Evolutionary conservation across 2,888 invertebrate genomes (phyloP).

Genomic region (Mantis religiosa): DNA sequence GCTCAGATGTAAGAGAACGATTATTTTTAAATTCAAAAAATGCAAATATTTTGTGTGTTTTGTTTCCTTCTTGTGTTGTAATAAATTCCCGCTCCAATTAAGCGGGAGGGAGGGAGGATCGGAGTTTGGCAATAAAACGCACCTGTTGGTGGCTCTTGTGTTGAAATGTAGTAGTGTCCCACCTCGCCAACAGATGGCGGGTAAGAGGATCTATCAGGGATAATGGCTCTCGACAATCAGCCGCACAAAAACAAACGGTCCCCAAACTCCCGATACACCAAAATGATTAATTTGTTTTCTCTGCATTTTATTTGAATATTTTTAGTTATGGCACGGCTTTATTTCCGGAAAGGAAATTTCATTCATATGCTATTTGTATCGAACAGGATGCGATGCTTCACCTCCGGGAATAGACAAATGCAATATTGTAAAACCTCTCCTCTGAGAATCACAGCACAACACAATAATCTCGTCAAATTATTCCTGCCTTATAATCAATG

Average conservation of each 20-base stretch:
- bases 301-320: background rate
- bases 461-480: background rate
- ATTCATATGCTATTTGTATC: background rate
- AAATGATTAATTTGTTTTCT: background rate
- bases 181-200: background rate
- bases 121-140: slow-evolving; percentile 11
- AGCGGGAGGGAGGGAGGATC: background rate
- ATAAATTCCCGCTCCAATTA: slow-evolving; percentile 13
- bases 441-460: background rate
- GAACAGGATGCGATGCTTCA: background rate
- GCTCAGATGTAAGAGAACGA: background rate
- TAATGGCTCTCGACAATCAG: background rate
- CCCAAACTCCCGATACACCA: background rate
- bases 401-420: background rate
- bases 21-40: background rate
- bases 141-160: slow-evolving; percentile 9
- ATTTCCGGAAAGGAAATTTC: background rate
- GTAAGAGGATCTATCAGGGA: background rate
- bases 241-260: background rate
- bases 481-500: background rate
- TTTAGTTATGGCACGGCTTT: background rate
- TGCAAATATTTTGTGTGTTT: background rate
- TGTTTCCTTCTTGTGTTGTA: background rate
- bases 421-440: background rate
- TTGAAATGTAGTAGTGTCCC: slow-evolving; percentile 1